These are phyloP conservation scores for Seira ritae DNA, from an alignment of 2,888 invertebrate species.

Conservation along the genomic window DNA sequence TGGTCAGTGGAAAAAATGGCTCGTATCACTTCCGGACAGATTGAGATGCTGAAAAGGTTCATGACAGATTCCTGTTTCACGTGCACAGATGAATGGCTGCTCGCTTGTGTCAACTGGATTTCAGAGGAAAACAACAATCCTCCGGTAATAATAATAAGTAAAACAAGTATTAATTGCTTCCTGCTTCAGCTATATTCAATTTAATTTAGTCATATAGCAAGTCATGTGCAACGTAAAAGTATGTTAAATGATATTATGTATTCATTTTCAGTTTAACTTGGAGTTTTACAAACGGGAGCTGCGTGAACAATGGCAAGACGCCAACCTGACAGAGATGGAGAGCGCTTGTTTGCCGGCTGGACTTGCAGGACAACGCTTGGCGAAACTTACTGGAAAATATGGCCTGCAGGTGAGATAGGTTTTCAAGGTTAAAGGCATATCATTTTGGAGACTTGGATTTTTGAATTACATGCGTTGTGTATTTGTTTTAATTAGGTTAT, in stretches of 20 bases:
- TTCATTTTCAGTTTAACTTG: not conserved
- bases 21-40: too few species aligned
- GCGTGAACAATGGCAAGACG: conserved; percentile 82
- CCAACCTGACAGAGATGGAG: conserved; percentile 82
- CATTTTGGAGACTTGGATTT: not conserved
- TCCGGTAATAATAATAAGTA: conserved; percentile 43
- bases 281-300: conserved; percentile 77
- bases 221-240: too few species aligned
- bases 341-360: conserved; percentile 80
- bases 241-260: not conserved
- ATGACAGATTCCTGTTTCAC: conserved; percentile 54
- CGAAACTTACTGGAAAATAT: conserved; percentile 79
- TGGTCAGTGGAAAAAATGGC: too few species aligned
- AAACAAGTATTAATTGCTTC: not conserved
- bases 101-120: conserved; percentile 67
- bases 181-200: too few species aligned
- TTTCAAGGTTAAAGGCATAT: not conserved
- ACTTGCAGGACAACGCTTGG: conserved; percentile 77
- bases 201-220: too few species aligned
- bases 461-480: not conserved
- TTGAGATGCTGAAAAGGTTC: conserved; percentile 33
- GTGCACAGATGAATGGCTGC: conserved; percentile 68
- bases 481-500: conserved; percentile 76
- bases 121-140: conserved; percentile 43
- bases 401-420: conserved; percentile 79